A percentile compares a stretch with the other conserved stretches of the same genome.
Evolutionary conservation across 2,113 vertebrate species (phyloP).

Genomic region (Carassius gibelio): DNA sequence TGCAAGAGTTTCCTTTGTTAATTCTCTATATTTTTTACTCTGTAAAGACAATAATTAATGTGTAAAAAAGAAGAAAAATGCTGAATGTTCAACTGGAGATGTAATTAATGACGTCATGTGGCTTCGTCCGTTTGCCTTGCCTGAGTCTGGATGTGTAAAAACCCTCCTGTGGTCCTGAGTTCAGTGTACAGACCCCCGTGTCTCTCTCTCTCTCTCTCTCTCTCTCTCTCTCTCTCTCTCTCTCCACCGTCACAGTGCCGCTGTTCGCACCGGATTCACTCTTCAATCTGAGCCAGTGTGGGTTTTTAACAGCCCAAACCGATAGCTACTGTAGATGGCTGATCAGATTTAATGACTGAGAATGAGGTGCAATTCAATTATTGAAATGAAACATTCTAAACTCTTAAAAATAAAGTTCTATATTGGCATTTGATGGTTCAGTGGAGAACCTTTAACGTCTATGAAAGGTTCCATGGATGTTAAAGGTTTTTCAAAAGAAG

Average conservation of each 20-base stretch:
- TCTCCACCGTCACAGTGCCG: constrained; percentile 14
- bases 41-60: constrained; percentile 65
- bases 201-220: constrained; percentile 1
- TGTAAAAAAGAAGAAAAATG: constrained; percentile 47
- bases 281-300: not conserved
- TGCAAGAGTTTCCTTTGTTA: constrained; percentile 69
- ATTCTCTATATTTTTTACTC: constrained; percentile 74
- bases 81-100: constrained; percentile 55
- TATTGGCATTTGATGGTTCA: not conserved
- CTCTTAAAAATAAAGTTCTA: not conserved
- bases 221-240: constrained; percentile 28
- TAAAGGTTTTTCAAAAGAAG: not conserved
- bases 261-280: not conserved
- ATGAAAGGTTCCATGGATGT: no score
- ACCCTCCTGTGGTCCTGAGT: constrained; percentile 61
- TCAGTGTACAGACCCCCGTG: constrained; percentile 58
- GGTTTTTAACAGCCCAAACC: not conserved
- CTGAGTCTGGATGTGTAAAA: constrained; percentile 61
- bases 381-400: not conserved
- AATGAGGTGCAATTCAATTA: not conserved
- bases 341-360: not conserved
- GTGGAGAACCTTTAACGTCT: not conserved
- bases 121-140: constrained; percentile 65
- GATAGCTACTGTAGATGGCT: not conserved
- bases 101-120: constrained; percentile 65